Conservation (phyloP, 1,140 invertebrate genomes). For the silkworm (Bombyx mori) region ASM3026992v2 NC_085111.1:5490001-5490500, state of each 20-base stretch:
- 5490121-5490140: conserved; percentile 4
- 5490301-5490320: too few species aligned
- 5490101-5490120: neutral
- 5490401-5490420: too few species aligned
- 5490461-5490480: conserved; percentile 29
- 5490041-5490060: neutral
- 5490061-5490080: neutral
- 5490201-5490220: conserved; percentile 14
- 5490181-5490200: conserved; percentile 15
- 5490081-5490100: neutral
- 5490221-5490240: conserved; percentile 23
- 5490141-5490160: conserved; percentile 8
- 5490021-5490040: conserved; percentile 4
- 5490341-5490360: too few species aligned
- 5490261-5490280: neutral
- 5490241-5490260: conserved; percentile 11
- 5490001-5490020: conserved; percentile 12
- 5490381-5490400: too few species aligned
- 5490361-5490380: too few species aligned
- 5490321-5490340: too few species aligned
- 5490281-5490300: too few species aligned
- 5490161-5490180: neutral
- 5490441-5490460: too few species aligned
- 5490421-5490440: too few species aligned
- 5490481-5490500: conserved; percentile 52